Evolutionary conservation across 2,797 vertebrate species (phyloP), one percentile per base, ranked within the genome.

Genomic region (Lepus townsendii): DNA sequence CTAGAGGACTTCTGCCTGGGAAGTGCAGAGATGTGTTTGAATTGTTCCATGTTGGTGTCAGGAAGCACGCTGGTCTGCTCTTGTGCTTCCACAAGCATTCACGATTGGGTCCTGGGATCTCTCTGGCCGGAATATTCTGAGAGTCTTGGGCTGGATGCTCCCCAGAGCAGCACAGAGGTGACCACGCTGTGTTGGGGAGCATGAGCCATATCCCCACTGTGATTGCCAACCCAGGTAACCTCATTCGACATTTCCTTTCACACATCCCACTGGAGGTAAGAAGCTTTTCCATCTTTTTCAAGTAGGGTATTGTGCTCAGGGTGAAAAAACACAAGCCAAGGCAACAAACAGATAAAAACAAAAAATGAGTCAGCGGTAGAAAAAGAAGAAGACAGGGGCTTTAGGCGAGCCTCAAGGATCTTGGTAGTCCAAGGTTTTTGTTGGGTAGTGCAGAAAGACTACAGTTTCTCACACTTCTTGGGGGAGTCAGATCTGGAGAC

Each of bases 321-420:
- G 68, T 76, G 88, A 75, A 88, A 54, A 77, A 4, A 16, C n/a
- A 24, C 50, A 89, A 47, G 62, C 62, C 65, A 52, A 92, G 73
- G 19, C 57, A 76, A 71, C 32, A 86, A 65, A 12, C 11, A 54
- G 65, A 47, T 68, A n/a, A 65, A 19, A 57, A 26, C 62, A n/a
- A 65, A 19, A 57, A 26, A 8, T n/a, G 50, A 82, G 26, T 83
- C 10, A 86, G 19, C 22, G 63, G 9, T 30, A 16, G 26, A 50
- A 42, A 11, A 24, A 57, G 50, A 47, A 86, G 73, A 72, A 65
- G 54, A 5, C n/a, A 42, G 1, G n/a, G 9, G 26, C 69, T 65
- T 83, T 57, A 32, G n/a, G 75, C 1, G 54, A 17, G 26, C 27
- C 66, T 10, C 8, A 32, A 50, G 32, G 35, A 78, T 10, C 5